Base-by-base conservation (phyloP, 2,888 invertebrate species). In the Hyppa rectilinea region DNA sequence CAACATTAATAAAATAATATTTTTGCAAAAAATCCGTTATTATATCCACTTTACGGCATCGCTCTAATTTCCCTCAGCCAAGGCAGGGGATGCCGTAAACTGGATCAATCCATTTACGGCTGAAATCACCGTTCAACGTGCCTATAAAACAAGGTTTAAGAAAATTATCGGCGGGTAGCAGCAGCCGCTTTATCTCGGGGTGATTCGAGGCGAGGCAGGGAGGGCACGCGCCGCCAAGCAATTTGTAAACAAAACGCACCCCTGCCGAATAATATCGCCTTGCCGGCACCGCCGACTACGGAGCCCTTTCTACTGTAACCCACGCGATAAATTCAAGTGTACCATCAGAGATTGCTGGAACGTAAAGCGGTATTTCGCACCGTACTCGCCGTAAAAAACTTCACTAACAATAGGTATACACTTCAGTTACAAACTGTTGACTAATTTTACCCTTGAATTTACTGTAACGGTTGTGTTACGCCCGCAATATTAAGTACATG, bases 211-310 rank as follows among this genome's bases (percentile, higher is more conserved):
- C 85, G 86, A 87, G 87, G 84, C 70, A 71, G 65, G 67, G 74
- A 86, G 87, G 89, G 91, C 94, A 92, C 92, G 92, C 93, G 88
- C 93, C 90, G 86, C 86, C 88, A 87, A 90, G 89, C 93, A 94
- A 95, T 95, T 95, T 95, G 94, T 94, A 95, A 92, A 94, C 95
- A 95, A 95, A 94, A 93, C 94, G 92, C 90, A 93, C 91, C 92
- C 92, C 89, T 85, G 83, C 89, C 89, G 90, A 93, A 93, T 92
- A 92, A 93, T 92, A 93, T 91, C 88, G 88, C 87, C 87, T 89
- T 83, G 86, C 85, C 87, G 83, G 62, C 68, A 60, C 84, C 87
- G 85, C 83, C 88, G 85, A 90, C 89, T 88, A 87, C 88, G 86
- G 83, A 88, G 89, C 90, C 90, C 89, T 90, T 92, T 91, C n/a